Evolutionary conservation across 2,797 vertebrate genomes (phyloP).

Genomic region (Meda fulgida): DNA sequence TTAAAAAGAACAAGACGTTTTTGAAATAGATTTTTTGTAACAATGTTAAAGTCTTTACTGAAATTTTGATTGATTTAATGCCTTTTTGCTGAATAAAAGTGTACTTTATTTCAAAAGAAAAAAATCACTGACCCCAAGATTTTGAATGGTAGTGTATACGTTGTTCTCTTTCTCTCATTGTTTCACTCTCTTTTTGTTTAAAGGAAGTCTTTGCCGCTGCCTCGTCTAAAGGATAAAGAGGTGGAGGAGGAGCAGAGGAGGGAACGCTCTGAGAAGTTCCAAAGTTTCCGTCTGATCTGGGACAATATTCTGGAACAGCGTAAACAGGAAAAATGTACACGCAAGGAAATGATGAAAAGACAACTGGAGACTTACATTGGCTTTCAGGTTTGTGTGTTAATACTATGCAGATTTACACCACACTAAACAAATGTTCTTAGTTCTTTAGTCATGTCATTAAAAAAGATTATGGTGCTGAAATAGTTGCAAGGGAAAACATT

Average conservation of each 20-base stretch:
- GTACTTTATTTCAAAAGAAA: background rate
- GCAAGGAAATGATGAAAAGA: conserved; percentile 72
- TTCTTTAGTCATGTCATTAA: background rate
- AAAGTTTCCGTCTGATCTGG: conserved; percentile 79
- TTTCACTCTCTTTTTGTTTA: conserved; percentile 1
- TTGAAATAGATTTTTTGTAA: background rate
- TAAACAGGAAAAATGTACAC: conserved; percentile 69
- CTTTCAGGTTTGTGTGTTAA: conserved; percentile 78
- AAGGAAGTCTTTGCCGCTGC: conserved; percentile 72
- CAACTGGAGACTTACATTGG: conserved; percentile 78
- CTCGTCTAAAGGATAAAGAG: conserved; percentile 74
- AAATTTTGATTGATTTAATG: background rate
- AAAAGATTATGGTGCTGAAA: background rate
- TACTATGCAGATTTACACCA: background rate
- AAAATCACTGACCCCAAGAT: background rate
- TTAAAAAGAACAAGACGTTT: background rate
- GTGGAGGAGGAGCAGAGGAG: conserved; percentile 75
- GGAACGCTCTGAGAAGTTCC: conserved; percentile 79
- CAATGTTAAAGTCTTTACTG: background rate
- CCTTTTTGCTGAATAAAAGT: background rate
- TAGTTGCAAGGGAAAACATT: background rate
- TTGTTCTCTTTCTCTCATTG: background rate
- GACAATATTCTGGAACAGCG: conserved; percentile 75
- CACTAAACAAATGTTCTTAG: background rate
- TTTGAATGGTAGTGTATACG: too few relatives aligned